These are phyloP conservation scores for Trididemnum clinides DNA, from an alignment of 23 tunicate species.

Conservation along the genomic window DNA sequence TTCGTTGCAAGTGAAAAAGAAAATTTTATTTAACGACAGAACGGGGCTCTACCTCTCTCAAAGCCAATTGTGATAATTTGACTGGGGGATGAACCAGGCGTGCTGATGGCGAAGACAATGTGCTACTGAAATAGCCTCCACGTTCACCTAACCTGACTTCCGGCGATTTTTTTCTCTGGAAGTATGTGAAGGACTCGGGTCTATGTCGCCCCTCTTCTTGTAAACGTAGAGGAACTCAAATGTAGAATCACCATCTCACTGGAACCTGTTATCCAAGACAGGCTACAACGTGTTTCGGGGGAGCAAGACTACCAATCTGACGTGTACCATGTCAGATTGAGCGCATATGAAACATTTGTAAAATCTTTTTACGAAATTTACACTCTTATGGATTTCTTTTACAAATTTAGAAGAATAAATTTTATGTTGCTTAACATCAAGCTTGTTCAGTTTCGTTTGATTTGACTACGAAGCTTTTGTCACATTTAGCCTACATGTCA, in stretches of 20 bases:
- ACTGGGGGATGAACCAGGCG: slow-evolving; percentile 10
- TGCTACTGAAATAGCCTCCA: slow-evolving; percentile 8
- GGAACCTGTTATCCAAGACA: slow-evolving; percentile 32
- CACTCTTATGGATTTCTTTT: too few species aligned
- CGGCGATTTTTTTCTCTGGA: slow-evolving; percentile 36
- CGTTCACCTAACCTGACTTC: slow-evolving; percentile 30
- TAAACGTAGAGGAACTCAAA: slow-evolving; percentile 17
- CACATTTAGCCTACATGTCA: too few species aligned
- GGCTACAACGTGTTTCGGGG: slow-evolving; percentile 29
- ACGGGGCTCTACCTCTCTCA: slow-evolving; percentile 31
- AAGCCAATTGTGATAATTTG: slow-evolving; percentile 18
- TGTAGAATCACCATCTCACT: background rate
- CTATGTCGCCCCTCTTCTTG: slow-evolving; percentile 10
- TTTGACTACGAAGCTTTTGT: too few species aligned
- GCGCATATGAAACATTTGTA: too few species aligned
- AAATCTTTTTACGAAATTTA: too few species aligned
- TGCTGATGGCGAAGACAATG: slow-evolving; percentile 16
- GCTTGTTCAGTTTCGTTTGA: too few species aligned
- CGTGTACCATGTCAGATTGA: slow-evolving; percentile 32
- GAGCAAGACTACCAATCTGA: background rate
- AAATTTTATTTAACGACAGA: slow-evolving; percentile 9
- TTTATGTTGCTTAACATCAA: too few species aligned
- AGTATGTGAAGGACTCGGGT: slow-evolving; percentile 9
- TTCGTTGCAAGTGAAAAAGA: slow-evolving; percentile 15
- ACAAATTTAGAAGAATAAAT: too few species aligned